Conservation (phyloP, 2,113 vertebrate species). For the Oncorhynchus masou region DNA sequence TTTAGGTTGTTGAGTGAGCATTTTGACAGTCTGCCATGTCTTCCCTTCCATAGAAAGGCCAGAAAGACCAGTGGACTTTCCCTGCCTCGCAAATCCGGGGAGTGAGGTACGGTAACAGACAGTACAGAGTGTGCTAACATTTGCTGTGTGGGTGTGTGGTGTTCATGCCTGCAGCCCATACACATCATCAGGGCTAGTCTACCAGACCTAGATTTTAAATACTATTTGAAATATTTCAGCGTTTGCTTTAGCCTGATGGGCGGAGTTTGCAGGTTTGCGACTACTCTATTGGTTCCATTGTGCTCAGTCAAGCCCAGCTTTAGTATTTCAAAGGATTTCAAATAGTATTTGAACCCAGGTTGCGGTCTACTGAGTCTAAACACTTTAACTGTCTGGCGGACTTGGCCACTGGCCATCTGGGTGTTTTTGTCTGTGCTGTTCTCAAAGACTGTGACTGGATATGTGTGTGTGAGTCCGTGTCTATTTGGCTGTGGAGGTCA, state of each 20-base stretch:
- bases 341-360: too few species aligned
- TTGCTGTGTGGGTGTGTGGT: slow-evolving; percentile 23
- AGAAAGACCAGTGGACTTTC: slow-evolving; percentile 82
- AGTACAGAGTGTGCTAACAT: slow-evolving; percentile 32
- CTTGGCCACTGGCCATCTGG: slow-evolving; percentile 14
- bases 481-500: slow-evolving; percentile 8
- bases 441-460: slow-evolving; percentile 4
- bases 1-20: background rate
- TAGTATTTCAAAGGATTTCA: too few species aligned
- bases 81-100: slow-evolving; percentile 77
- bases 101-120: slow-evolving; percentile 76
- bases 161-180: slow-evolving; percentile 15
- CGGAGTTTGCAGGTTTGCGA: too few species aligned
- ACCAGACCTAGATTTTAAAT: too few species aligned
- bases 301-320: background rate
- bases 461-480: slow-evolving; percentile 8
- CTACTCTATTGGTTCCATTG: too few species aligned
- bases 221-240: too few species aligned
- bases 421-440: slow-evolving; percentile 23
- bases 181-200: too few species aligned
- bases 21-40: slow-evolving; percentile 2
- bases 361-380: slow-evolving; percentile 8
- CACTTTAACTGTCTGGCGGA: slow-evolving; percentile 21
- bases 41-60: slow-evolving; percentile 72
- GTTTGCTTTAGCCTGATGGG: too few species aligned